A percentile compares a stretch with the other conserved stretches of the same genome.
phyloP scores from a whole-genome alignment of 2,797 vertebrate genomes.

The Falco novaeseelandiae region DNA sequence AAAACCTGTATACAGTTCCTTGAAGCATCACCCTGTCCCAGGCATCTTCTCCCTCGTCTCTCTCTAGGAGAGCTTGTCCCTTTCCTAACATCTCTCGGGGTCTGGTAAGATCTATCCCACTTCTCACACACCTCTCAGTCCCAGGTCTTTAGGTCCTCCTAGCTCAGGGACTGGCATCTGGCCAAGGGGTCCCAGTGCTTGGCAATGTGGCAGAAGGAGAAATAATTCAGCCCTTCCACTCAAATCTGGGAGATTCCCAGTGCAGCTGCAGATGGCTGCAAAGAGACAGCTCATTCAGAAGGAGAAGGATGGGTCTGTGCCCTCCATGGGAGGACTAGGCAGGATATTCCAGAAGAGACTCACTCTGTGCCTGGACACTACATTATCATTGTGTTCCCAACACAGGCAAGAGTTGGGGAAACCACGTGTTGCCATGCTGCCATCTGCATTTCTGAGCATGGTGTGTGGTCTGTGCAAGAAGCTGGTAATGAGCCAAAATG shows the following conservation, averaged over 20 bases:
- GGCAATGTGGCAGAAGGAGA: neutral
- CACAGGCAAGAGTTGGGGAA: neutral
- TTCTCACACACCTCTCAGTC: neutral
- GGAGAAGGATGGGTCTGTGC: neutral
- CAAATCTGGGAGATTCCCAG: neutral
- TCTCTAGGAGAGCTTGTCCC: neutral
- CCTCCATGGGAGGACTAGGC: neutral
- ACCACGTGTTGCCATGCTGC: neutral
- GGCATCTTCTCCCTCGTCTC: neutral
- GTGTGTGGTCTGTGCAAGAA: constrained; percentile 20
- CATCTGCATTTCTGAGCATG: neutral
- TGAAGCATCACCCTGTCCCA: neutral
- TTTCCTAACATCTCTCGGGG: neutral
- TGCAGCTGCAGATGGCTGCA: neutral
- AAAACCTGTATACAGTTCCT: neutral
- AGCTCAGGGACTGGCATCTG: neutral
- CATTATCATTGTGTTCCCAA: neutral
- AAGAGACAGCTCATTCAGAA: neutral
- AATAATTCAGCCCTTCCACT: neutral
- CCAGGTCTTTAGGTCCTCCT: neutral
- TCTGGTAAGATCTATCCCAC: neutral
- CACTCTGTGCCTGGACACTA: fast-evolving
- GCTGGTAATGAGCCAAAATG: constrained; percentile 10
- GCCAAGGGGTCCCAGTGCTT: neutral
- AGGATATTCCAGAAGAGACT: neutral